phyloP scores from a whole-genome alignment of 1,140 invertebrate species.

The Nixonia krombeini region DNA sequence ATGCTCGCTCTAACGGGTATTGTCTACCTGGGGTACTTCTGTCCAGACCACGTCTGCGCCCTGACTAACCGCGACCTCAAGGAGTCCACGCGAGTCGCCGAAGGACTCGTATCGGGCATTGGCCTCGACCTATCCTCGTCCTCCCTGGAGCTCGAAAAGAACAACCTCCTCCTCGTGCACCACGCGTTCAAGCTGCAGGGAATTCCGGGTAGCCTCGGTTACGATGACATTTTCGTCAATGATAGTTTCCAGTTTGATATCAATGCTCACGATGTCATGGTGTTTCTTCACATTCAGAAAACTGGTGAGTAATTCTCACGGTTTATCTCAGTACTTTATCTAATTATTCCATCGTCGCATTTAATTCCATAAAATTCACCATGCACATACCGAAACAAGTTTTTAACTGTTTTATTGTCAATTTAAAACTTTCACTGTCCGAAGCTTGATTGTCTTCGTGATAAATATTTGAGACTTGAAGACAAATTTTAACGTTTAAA shows the following conservation, averaged over 20 bases:
- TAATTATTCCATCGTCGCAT: not conserved
- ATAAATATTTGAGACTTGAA: too few species aligned
- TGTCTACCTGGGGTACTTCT: slow-evolving; percentile 89
- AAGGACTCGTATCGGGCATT: slow-evolving; percentile 54
- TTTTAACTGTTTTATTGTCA: too few species aligned
- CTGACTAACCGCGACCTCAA: slow-evolving; percentile 77
- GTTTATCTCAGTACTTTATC: slow-evolving; percentile 1
- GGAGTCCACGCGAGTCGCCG: slow-evolving; percentile 62
- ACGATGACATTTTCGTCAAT: slow-evolving; percentile 84
- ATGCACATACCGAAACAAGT: too few species aligned
- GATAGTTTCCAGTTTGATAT: slow-evolving; percentile 91
- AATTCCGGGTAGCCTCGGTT: slow-evolving; percentile 72
- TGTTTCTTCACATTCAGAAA: slow-evolving; percentile 99
- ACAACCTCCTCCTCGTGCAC: slow-evolving; percentile 59
- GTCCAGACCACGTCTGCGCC: slow-evolving; percentile 88
- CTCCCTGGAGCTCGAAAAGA: slow-evolving; percentile 59
- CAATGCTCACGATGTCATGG: slow-evolving; percentile 94
- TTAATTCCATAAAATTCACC: not conserved
- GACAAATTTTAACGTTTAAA: too few species aligned
- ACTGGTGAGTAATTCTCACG: slow-evolving; percentile 74
- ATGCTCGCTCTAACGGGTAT: slow-evolving; percentile 85
- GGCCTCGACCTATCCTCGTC: slow-evolving; percentile 73
- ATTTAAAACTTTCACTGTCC: too few species aligned
- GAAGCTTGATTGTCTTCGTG: too few species aligned
- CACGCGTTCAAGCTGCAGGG: slow-evolving; percentile 67